Base-by-base conservation (phyloP, 2,113 vertebrate species). In the Accipiter virgatus region DNA sequence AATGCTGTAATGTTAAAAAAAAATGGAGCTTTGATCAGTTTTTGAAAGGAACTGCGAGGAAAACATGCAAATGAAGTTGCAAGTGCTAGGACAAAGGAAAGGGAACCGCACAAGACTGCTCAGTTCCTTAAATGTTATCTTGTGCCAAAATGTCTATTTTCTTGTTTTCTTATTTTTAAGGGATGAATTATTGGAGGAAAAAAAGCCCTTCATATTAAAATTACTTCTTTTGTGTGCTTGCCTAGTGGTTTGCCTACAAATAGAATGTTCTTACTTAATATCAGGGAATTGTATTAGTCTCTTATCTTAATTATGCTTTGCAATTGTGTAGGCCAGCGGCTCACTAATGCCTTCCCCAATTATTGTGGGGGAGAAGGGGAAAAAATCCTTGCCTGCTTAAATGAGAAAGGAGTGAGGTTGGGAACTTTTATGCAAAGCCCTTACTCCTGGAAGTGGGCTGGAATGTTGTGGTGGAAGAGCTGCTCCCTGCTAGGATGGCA, bases 151-250 rank as follows among this genome's bases (percentile, higher is more conserved):
- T 70, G 56, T 50, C 48, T 91, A 61, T 18, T 1, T 19, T 19
- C 83, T 86, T 82, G 13, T 43, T 87, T 89, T 72, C 42, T 75
- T 85, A 82, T 50, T 96, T 95, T 97, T 53, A 88, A 91, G 20
- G 52, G 42, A 70, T 43, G 34, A 91, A 67, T 73, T 88, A 48
- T 48, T 81, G 70, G 80, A 86, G 84, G 40, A 83, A 55, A 83
- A 95, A 91, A 26, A 2, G 47, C 58, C 42, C 55, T 96, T 91
- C 15, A 55, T 77, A 92, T 81, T 72, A 38, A 96, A 90, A 91
- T 91, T 13, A 87, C n/a, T 91, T 96, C 19, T 92, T 95, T 67
- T 61, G 78, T 48, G 7, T 73, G 80, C 29, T 90, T 94, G 87
- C 61, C 40, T 55, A 67, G 38, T 17, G 52, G 43, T 75, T 85